Conservation (phyloP, 1,140 invertebrate species). For the Pomacea maculata region DNA sequence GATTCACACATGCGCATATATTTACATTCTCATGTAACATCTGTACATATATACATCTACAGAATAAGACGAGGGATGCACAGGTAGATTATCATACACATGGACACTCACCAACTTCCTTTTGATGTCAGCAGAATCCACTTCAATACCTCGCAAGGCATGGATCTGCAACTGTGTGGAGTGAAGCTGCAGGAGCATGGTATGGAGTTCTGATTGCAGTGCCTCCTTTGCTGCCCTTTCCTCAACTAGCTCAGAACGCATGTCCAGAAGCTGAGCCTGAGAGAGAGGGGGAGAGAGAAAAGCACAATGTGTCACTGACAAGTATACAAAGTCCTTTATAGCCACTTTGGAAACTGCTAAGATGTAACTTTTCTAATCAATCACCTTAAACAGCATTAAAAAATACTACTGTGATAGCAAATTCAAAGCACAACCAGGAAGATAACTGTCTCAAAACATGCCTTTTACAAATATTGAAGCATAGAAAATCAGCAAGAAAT, state of each 20-base stretch:
- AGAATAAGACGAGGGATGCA: background rate
- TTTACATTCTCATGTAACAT: background rate
- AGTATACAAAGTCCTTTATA: no score
- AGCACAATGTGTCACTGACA: no score
- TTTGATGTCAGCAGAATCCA: constrained; percentile 69
- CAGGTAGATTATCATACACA: background rate
- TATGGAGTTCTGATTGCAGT: constrained; percentile 73
- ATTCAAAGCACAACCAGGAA: no score
- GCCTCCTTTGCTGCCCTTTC: constrained; percentile 71
- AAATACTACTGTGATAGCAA: no score
- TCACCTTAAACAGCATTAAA: no score
- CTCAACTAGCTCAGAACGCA: constrained; percentile 76
- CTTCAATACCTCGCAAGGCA: constrained; percentile 55
- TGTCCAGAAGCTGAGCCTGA: constrained; percentile 79
- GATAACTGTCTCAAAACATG: no score
- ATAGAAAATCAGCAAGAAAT: no score
- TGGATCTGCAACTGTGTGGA: constrained; percentile 71
- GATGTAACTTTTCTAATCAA: no score
- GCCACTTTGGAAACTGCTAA: no score
- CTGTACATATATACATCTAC: background rate
- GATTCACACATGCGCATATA: background rate
- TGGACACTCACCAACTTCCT: constrained; percentile 67
- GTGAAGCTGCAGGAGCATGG: constrained; percentile 73
- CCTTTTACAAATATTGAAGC: no score
- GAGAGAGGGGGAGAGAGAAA: constrained; percentile 36